Evolutionary conservation across 2,113 vertebrate species (phyloP), one percentile per base, ranked within the genome.

Genomic region (Sinocyclocheilus grahami): DNA sequence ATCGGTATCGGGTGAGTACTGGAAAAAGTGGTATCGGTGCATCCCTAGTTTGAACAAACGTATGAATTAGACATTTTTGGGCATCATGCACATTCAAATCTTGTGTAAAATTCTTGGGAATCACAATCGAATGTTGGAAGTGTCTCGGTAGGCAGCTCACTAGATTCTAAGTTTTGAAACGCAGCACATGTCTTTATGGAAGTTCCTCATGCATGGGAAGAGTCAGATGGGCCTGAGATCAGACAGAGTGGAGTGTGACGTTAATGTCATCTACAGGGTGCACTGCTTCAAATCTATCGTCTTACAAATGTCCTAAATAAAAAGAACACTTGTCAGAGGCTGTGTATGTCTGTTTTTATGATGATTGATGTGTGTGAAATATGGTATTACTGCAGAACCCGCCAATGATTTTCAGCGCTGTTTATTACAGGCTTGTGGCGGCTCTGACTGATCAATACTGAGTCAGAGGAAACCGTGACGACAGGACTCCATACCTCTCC

Each of bases 381-480:
- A 67, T 60, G 67, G 82, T 65, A 65, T 85, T 87, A 77, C 77
- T 87, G 85, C 82, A 67, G 82, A 76, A 33, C 46, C n/a, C 60
- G 69, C 46, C 24, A 20, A 85, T 86, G 78, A 85, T 85, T 84
- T 86, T 86, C 85, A 74, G 69, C 53, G 60, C 62, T 72, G 88
- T 82, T 85, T 87, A 84, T 89, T 86, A 89, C 67, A 67, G 74
- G 60, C 83, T 84, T 33, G n/a, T 27, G 71, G 58, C 13, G 27
- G 39, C 46, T 87, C 48, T 85, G 51, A 85, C 60, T 89, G 86
- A 87, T 87, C 84, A 77, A 87, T 87, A 84, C 65, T 74, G 74
- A 87, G 67, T 82, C 83, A 74, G 88, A 87, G 77, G 20, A 60
- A 86, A 84, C 24, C 86, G 33, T 84, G 86, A 88, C 84, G 80